Evolutionary conservation across 1,140 invertebrate genomes (phyloP), one percentile per base, ranked within the genome.

Genomic region (Pomacea maculata): DNA sequence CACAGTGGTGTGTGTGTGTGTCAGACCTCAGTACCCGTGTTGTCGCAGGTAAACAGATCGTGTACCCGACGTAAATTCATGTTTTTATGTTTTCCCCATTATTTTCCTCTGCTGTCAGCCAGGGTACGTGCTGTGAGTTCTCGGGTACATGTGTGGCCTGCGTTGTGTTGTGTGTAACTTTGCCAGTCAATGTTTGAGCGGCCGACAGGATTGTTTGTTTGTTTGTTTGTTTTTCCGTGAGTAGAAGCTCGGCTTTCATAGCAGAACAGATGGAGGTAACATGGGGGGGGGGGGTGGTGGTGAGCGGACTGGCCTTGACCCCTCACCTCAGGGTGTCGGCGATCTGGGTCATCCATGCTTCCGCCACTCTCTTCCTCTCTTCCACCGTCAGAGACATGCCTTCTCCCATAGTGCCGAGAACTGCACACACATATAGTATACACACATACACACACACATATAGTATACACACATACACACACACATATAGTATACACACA

Each of bases 391-490:
- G 92, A 4, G 94, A 94, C 87, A 94, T 93, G 25, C 95, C 94
- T 91, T 97, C 95, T 10, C 95, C 96, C 65, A 93, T 94, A 4
- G 95, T 95, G 57, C 95, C 95, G 88, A 95, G 95, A 5, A 96
- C 95, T 96, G 82, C 10, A 78, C 63, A 11, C 6, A 67, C 57
- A 25, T 25, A 25, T 25, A 25, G 25, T 25, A 25, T 25, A 25
- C 25, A 25, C 25, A 67, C 76, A 54, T 25, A 78, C 7, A 68
- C 76, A 78, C 76, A 54, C 63, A 78, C 76, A 54, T 63, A 78
- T 25, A 25, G 17, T 19, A 70, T n/a, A 34, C 5, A n/a, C 45
- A 14, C n/a, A 14, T 2, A 34, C 5, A 5, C n/a, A 19, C 68
- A 70, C 68, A 70, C 11, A 11, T 29, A 11, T 21, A 11, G n/a